Base-by-base conservation (phyloP, 2,888 invertebrate genomes). In the Orchesella flavescens region DNA sequence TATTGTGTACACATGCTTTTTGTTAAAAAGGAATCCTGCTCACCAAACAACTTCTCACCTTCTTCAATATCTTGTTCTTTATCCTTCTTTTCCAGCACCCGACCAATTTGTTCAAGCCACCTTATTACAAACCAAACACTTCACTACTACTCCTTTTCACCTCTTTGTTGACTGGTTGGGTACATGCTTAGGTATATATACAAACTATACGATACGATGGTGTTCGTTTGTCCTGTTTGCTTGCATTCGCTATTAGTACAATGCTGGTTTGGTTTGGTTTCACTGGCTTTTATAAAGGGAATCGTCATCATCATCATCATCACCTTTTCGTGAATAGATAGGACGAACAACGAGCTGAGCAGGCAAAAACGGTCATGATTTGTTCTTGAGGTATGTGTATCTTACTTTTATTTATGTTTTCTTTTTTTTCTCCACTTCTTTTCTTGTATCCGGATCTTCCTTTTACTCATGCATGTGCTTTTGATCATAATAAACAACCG, bases 21-120 rank as follows among this genome's bases (percentile, higher is more conserved):
- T 61, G 63, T 61, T 63, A 24, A 13, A 68, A 19, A 61, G 46
- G 13, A 43, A 34, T 17, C 65, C 10, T 55, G 63, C 57, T 79
- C 66, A 23, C 44, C 55, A 79, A 73, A 59, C 74, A 80, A 80
- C 75, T 76, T 69, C 82, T 83, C 82, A 69, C 75, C 76, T 83
- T 69, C 57, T 10, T 10, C 19, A 10, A 17, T 57, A 19, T 57
- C 19, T 74, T 81, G 17, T 65, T 43, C 34, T 81, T 74, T 63
- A 19, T 66, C 24, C 73, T n/a, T 57, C 44, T 69, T 74, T 49
- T 75, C 81, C 80, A 80, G 81, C 75, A 81, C 74, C 81, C 81
- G 81, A 81, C 81, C 81, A 81, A 81, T 81, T 81, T 81, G 81
- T 75, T 81, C 73, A 73, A 68, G 80, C 72, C 80, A 80, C 80